Conservation (phyloP, 2,113 vertebrate genomes). For the Tauraco erythrolophus region DNA sequence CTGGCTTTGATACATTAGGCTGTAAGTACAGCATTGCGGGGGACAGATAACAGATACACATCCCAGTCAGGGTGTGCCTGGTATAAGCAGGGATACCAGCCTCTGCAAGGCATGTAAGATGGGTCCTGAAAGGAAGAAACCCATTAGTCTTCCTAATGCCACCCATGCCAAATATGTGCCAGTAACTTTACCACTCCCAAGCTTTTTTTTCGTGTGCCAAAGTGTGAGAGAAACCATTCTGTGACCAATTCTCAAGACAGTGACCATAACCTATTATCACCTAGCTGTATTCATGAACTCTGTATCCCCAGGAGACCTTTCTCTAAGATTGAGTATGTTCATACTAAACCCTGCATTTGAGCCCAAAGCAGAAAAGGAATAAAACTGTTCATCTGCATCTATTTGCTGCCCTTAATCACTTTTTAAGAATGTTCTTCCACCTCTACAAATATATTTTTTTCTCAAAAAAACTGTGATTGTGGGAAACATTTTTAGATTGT, state of each 20-base stretch:
- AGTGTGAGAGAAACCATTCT: background rate
- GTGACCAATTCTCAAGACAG: background rate
- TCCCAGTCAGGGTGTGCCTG: background rate
- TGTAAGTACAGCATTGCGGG: constrained; percentile 12
- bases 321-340: background rate
- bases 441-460: background rate
- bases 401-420: background rate
- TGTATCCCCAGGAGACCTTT: background rate
- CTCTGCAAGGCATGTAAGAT: background rate
- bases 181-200: background rate
- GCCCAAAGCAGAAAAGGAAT: background rate
- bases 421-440: background rate
- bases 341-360: background rate
- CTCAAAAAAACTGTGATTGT: background rate
- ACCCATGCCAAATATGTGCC: background rate
- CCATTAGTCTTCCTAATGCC: background rate
- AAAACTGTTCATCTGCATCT: background rate
- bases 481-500: background rate
- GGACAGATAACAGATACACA: background rate
- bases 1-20: constrained; percentile 8
- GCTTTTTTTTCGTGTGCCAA: background rate
- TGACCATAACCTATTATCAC: background rate
- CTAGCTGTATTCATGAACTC: background rate
- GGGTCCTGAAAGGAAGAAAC: background rate
- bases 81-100: background rate